Evolutionary conservation across 2,888 invertebrate species (phyloP), one percentile per base, ranked within the genome.

Genomic region (Cerastoderma edule): DNA sequence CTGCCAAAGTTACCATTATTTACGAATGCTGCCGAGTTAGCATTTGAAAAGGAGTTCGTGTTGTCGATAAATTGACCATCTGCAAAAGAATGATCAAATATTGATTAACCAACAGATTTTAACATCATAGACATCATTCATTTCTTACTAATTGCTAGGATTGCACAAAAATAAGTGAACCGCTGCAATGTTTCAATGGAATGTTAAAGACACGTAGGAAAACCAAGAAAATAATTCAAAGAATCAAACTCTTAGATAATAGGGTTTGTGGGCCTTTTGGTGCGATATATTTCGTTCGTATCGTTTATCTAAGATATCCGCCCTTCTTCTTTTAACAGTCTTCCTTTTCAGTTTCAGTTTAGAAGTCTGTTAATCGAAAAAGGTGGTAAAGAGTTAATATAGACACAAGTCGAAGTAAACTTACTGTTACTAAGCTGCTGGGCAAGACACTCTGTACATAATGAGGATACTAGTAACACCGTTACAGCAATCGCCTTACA

Each of bases 21-120:
- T 2, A 13, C 22, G 24, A 50, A 50, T 50, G 16, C 22, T 50
- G 24, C 50, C 10, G 50, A 50, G 24, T 50, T 50, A 50, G 10
- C 50, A 5, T 19, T 50, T 10, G 19, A 22, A 27, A 50, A 50
- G 24, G 50, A 50, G 24, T 50, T 10, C 1, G 50, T n/a, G 50
- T 50, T 50, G 50, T n/a, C n/a, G n/a, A 50, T 50, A 22, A 50
- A 50, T 22, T 50, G 50, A n/a, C 22, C 50, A 50, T 50, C 50
- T 50, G 50, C n/a, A 50, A 50, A 6, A n/a, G 24, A 22, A 10
- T 2, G 10, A 10, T 50, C n/a, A 5, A 50, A 10, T 24, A 50
- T 1, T 24, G 16, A 10, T 8, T 39, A 16, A 10, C 16, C 16
- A 39, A 39, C 39, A 8, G 8, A 39, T 10, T 10, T 10, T 39